Conservation (phyloP, 1,140 invertebrate genomes). For the Cryptotermes secundus region DNA sequence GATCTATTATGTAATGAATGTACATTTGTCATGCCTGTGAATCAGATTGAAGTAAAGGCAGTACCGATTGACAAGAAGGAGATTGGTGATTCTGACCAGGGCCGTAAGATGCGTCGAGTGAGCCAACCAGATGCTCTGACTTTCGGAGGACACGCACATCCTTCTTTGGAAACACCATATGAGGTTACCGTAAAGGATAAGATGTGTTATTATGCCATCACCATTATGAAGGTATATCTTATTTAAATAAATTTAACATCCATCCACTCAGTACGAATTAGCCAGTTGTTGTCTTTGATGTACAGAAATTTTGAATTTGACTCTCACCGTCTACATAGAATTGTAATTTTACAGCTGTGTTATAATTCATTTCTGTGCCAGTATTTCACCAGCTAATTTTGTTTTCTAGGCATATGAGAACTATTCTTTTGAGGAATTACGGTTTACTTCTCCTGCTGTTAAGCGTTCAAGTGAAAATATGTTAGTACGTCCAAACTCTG, state of each 20-base stretch:
- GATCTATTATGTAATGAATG: no score
- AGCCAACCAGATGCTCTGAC: conserved; percentile 67
- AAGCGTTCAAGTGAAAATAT: conserved; percentile 80
- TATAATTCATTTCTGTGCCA: no score
- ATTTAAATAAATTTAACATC: background rate
- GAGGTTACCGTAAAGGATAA: conserved; percentile 87
- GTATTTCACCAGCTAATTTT: no score
- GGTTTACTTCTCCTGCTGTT: conserved; percentile 74
- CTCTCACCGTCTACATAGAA: no score
- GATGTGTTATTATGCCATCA: conserved; percentile 92
- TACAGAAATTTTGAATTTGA: no score
- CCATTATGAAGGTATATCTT: conserved; percentile 76
- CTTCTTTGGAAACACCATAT: conserved; percentile 75
- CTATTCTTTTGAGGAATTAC: conserved; percentile 95
- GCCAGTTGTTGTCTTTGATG: no score
- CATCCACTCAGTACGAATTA: background rate
- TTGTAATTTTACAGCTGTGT: no score
- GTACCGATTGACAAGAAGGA: conserved; percentile 68
- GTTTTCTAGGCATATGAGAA: conserved; percentile 83
- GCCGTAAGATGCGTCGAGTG: conserved; percentile 56
- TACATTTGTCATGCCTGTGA: no score
- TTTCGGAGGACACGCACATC: conserved; percentile 69
- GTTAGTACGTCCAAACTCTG: conserved; percentile 76
- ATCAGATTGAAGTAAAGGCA: conserved; percentile 69
- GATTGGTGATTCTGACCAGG: conserved; percentile 52